Base-by-base conservation (phyloP, 2,888 invertebrate species). In the Dicyrtomina minuta region DNA sequence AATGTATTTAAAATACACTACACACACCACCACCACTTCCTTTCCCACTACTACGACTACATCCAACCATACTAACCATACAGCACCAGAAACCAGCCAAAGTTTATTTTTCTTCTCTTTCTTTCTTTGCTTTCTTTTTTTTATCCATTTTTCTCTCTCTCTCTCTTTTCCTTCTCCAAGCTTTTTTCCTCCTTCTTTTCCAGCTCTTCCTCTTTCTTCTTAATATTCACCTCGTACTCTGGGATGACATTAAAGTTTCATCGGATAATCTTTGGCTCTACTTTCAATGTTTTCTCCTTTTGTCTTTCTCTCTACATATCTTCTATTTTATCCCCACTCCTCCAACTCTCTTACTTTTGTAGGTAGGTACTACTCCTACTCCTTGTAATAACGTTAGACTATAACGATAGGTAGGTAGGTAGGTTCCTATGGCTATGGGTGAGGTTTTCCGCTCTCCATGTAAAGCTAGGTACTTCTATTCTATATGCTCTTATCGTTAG, bases 231-330 rank as follows among this genome's bases (percentile, higher is more conserved):
- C 74, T 74, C 72, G 69, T 71, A 67, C 70, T 72, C 70, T 67
- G 61, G 69, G 68, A 73, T 72, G 70, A 71, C 73, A 74, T 75
- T 75, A 75, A 75, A 75, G 46, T 75, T 75, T 75, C 75, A 75
- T 75, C 72, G 60, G 69, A 67, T 74, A 75, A 75, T 75, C 75
- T 72, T 75, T 74, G 70, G 62, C 70, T 73, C 66, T 70, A 68
- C 72, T 70, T 73, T 72, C 67, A 60, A 70, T 70, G 66, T 65
- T 67, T 70, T 44, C 56, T 66, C 39, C 67, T 60, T 59, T 46
- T 43, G 51, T 56, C 59, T 58, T 43, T 55, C 43, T 43, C 43
- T 55, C 43, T 51, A 33, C 61, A 24, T 55, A 10, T 41, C 22
- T 39, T 8, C 49, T 27, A 2, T 53, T 61, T 66, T 4, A 46